Conservation (phyloP, 2,888 invertebrate genomes). For the Harpagoxenus sublaevis region DNA sequence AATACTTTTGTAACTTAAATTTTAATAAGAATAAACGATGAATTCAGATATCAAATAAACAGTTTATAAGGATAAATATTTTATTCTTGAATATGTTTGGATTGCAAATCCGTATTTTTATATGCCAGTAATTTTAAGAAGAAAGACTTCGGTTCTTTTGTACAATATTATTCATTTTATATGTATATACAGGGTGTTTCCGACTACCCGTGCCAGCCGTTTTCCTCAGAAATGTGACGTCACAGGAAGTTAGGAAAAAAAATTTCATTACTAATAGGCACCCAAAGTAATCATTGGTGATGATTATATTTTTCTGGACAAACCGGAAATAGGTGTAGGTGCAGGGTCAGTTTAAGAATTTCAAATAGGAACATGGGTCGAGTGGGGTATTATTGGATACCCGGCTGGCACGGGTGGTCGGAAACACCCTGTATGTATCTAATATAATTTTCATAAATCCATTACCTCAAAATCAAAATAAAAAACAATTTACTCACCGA, state of each 20-base stretch:
- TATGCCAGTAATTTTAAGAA: neutral
- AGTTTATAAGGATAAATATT: neutral
- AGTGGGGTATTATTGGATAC: too few species aligned
- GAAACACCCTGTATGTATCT: neutral
- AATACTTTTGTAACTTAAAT: neutral
- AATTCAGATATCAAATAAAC: neutral
- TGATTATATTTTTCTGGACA: too few species aligned
- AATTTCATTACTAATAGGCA: too few species aligned
- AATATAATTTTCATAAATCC: neutral
- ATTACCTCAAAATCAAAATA: neutral
- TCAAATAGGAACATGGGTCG: too few species aligned
- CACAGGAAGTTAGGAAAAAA: too few species aligned
- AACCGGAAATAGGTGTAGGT: too few species aligned
- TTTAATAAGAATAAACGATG: neutral
- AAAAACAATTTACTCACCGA: neutral
- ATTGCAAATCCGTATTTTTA: neutral
- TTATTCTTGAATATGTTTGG: neutral
- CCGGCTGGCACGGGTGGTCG: too few species aligned
- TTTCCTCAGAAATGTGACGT: too few species aligned
- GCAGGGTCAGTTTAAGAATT: too few species aligned
- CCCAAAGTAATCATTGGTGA: too few species aligned
- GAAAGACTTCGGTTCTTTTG: neutral
- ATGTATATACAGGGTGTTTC: neutral
- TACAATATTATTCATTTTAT: neutral
- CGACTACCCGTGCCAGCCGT: too few species aligned